Percentiles rank a stretch among this genome's conserved stretches.
phyloP scores from a whole-genome alignment of 2,888 invertebrate species.

The Lasioglossum villosulum region DNA sequence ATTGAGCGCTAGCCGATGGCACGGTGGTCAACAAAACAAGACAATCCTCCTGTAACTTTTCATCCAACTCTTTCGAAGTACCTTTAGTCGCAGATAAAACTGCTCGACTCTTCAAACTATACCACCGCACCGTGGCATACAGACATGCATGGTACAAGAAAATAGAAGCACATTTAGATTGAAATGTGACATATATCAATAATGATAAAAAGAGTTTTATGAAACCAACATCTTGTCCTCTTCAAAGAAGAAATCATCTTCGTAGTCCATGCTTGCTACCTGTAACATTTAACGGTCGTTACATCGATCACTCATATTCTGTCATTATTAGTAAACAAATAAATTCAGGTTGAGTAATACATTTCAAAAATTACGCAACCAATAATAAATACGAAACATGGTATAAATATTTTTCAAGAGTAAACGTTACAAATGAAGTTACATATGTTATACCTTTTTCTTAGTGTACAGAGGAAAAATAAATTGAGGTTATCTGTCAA shows the following conservation, averaged over 20 bases:
- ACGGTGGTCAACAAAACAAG: constrained; percentile 68
- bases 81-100: constrained; percentile 32
- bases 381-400: neutral
- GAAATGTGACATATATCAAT: constrained; percentile 59
- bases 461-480: neutral
- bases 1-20: constrained; percentile 73
- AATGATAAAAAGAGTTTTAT: constrained; percentile 38
- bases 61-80: constrained; percentile 56
- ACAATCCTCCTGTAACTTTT: constrained; percentile 55
- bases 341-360: neutral
- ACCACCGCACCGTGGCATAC: constrained; percentile 72
- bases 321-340: neutral
- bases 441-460: constrained; percentile 18
- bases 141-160: constrained; percentile 79
- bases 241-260: constrained; percentile 83
- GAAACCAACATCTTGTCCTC: constrained; percentile 84
- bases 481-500: constrained; percentile 41
- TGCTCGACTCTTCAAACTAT: constrained; percentile 72
- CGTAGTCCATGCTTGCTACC: constrained; percentile 78
- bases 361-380: neutral
- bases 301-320: neutral
- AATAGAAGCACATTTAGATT: constrained; percentile 77
- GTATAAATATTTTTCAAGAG: neutral
- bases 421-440: neutral
- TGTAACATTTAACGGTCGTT: constrained; percentile 41